Conservation (phyloP, 2,797 vertebrate species). For the Gadopsis marmoratus region DNA sequence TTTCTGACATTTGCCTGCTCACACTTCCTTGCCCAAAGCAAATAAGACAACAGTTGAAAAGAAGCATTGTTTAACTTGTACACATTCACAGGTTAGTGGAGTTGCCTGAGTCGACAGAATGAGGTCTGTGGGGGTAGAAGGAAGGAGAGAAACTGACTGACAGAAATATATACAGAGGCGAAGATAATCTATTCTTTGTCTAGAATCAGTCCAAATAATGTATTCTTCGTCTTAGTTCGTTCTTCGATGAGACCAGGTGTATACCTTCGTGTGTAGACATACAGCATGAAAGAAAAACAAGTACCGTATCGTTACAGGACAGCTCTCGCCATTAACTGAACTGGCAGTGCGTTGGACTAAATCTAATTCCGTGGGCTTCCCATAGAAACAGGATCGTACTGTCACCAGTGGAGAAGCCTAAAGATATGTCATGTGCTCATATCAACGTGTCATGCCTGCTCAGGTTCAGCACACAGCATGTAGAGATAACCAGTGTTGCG, state of each 20-base stretch:
- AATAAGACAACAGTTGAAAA: constrained; percentile 65
- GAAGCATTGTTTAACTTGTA: constrained; percentile 63
- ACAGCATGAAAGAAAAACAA: constrained; percentile 9
- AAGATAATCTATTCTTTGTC: constrained; percentile 28
- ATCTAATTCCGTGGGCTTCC: constrained; percentile 65
- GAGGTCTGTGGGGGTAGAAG: constrained; percentile 61
- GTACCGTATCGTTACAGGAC: constrained; percentile 31
- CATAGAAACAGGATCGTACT: constrained; percentile 34
- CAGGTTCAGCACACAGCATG: constrained; percentile 50
- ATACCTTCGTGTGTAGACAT: constrained; percentile 12
- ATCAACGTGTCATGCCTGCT: constrained; percentile 66
- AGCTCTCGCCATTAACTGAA: constrained; percentile 47
- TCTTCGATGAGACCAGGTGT: constrained; percentile 24
- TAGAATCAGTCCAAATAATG: constrained; percentile 34
- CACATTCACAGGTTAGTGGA: constrained; percentile 55
- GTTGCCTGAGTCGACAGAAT: constrained; percentile 70
- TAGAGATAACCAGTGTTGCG: constrained; percentile 63
- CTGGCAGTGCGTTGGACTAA: constrained; percentile 44
- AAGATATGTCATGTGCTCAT: constrained; percentile 70
- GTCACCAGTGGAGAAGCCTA: constrained; percentile 49
- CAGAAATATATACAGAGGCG: constrained; percentile 29
- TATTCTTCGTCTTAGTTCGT: constrained; percentile 21
- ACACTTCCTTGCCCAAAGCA: constrained; percentile 65
- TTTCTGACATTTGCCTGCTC: constrained; percentile 60
- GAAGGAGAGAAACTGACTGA: constrained; percentile 38